Evolutionary conservation across 2,113 vertebrate species (phyloP).

Genomic region (Bubo scandiacus): DNA sequence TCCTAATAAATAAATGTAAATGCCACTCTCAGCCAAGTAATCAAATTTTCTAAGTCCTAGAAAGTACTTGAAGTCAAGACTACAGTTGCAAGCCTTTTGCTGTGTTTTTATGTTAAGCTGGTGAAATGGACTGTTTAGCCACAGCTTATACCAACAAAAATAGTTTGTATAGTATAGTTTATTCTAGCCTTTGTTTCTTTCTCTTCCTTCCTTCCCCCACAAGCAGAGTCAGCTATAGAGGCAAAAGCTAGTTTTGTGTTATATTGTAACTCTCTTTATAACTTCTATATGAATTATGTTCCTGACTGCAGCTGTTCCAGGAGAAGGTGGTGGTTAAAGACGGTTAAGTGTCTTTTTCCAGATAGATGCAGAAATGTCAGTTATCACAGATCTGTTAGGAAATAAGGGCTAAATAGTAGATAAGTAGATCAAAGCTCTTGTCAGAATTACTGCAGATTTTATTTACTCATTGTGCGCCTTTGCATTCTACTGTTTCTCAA

Average conservation of each 20-base stretch:
- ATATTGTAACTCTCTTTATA: not conserved
- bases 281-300: not conserved
- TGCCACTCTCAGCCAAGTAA: not conserved
- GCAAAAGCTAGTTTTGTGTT: not conserved
- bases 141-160: not conserved
- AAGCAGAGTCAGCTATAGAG: not conserved
- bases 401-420: not conserved
- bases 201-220: not conserved
- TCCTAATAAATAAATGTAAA: not conserved
- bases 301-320: not conserved
- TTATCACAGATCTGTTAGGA: not conserved
- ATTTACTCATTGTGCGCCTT: not conserved
- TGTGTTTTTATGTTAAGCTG: not conserved
- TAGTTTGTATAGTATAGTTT: not conserved
- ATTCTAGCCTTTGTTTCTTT: not conserved
- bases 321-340: not conserved
- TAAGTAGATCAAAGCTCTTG: not conserved
- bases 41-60: not conserved
- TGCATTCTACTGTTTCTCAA: not conserved
- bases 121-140: not conserved
- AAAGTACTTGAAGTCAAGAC: not conserved
- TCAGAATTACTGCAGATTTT: not conserved
- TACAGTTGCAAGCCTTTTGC: not conserved
- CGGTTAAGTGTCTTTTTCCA: not conserved
- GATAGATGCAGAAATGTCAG: not conserved